Percentiles rank a stretch among this genome's conserved stretches.
Conservation (phyloP, 2,888 invertebrate genomes). For the Eristalis tenax region DNA sequence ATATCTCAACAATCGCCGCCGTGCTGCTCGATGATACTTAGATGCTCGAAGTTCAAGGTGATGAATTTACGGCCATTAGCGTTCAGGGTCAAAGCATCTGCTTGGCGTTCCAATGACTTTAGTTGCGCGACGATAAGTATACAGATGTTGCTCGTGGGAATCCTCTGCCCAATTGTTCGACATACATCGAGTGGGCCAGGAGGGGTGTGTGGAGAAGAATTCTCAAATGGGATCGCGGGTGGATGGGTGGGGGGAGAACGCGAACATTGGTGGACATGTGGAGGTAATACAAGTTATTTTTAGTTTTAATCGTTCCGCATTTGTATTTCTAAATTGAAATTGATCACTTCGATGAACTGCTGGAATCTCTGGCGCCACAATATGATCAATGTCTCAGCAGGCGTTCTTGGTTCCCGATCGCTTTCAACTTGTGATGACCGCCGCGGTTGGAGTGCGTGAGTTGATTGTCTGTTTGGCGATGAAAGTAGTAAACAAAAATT, state of each 20-base stretch:
- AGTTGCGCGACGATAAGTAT: not conserved
- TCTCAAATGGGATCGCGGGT: not conserved
- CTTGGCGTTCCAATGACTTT: not conserved
- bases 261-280: not conserved
- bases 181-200: not conserved
- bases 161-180: not conserved
- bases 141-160: not conserved
- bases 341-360: not conserved
- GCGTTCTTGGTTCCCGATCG: not conserved
- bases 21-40: constrained; percentile 4
- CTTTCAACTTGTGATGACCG: not conserved
- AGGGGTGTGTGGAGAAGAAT: not conserved
- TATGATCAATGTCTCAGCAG: not conserved
- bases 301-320: not conserved
- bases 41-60: constrained; percentile 48
- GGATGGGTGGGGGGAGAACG: not conserved
- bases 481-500: too few species aligned
- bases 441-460: too few species aligned
- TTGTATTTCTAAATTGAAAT: not conserved
- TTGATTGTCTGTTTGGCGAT: too few species aligned
- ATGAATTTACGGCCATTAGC: constrained; percentile 45
- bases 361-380: not conserved
- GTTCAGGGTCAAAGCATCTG: constrained; percentile 17
- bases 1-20: constrained; percentile 39
- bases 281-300: not conserved